These are phyloP conservation scores for Dynastes tityus DNA, from an alignment of 2,888 invertebrate species.

Conservation along the genomic window DNA sequence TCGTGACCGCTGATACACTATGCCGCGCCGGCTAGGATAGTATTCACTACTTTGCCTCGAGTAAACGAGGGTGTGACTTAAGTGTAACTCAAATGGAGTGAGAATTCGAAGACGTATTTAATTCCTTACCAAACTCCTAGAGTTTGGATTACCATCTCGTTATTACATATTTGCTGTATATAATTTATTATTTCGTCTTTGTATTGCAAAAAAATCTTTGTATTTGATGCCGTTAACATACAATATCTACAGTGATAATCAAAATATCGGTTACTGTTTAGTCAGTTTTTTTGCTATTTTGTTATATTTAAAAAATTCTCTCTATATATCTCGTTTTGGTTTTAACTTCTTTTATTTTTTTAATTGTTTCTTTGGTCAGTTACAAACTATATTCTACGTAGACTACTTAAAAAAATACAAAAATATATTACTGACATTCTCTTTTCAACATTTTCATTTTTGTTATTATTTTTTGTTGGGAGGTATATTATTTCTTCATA, in stretches of 20 bases:
- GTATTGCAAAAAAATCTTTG: constrained; percentile 24
- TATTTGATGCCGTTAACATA: too few species aligned
- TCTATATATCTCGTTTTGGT: constrained; percentile 27
- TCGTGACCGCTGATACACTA: too few species aligned
- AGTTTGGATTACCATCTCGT: neutral
- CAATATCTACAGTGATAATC: constrained; percentile 13
- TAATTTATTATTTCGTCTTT: constrained; percentile 5
- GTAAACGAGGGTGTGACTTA: too few species aligned
- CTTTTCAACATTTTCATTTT: constrained; percentile 51
- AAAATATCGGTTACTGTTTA: constrained; percentile 1
- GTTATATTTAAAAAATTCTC: constrained; percentile 27
- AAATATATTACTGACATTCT: constrained; percentile 54
- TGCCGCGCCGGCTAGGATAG: too few species aligned
- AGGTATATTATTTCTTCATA: constrained; percentile 48
- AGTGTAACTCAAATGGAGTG: too few species aligned
- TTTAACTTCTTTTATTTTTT: constrained; percentile 34
- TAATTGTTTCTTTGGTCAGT: constrained; percentile 46
- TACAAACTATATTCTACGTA: constrained; percentile 49
- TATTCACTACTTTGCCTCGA: too few species aligned
- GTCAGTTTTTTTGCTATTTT: constrained; percentile 20
- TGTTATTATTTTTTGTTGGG: constrained; percentile 41
- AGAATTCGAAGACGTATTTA: too few species aligned
- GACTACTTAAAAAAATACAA: constrained; percentile 54
- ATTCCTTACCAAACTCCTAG: too few species aligned
- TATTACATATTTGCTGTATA: constrained; percentile 10